Evolutionary conservation across 1,140 invertebrate species (phyloP).

Genomic region (Nilaparvata lugens): DNA sequence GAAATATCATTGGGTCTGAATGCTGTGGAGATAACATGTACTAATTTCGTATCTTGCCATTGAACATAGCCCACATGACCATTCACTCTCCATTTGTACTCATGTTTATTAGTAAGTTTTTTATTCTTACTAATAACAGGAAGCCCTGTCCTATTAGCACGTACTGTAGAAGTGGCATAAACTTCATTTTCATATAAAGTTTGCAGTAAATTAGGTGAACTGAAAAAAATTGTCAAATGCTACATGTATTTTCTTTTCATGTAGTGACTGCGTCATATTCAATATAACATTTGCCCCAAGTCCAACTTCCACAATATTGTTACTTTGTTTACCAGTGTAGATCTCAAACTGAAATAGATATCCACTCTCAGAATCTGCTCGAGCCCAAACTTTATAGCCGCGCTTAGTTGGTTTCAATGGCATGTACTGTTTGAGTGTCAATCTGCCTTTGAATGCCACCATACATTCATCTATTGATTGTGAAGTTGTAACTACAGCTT

Average conservation of each 20-base stretch:
- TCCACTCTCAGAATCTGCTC: constrained; percentile 24
- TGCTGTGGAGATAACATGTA: no score
- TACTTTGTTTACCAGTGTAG: constrained; percentile 24
- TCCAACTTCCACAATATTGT: not conserved
- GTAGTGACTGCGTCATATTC: not conserved
- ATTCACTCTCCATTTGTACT: no score
- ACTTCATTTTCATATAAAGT: not conserved
- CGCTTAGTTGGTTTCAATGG: constrained; percentile 32
- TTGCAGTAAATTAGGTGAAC: not conserved
- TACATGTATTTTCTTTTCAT: not conserved
- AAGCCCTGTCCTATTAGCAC: no score
- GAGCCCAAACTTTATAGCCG: constrained; percentile 32
- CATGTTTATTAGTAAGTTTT: no score
- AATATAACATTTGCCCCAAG: not conserved
- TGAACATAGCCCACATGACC: no score
- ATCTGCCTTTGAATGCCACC: constrained; percentile 27
- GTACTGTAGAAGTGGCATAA: no score
- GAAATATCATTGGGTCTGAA: no score
- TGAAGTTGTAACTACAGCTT: not conserved
- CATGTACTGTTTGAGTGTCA: constrained; percentile 30
- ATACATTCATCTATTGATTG: constrained; percentile 8
- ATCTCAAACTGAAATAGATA: constrained; percentile 27
- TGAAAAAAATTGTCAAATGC: not conserved
- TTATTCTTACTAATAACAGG: no score
- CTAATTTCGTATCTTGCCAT: no score